phyloP scores from a whole-genome alignment of 2,888 invertebrate species.

The Xanthostigma xanthostigma region DNA sequence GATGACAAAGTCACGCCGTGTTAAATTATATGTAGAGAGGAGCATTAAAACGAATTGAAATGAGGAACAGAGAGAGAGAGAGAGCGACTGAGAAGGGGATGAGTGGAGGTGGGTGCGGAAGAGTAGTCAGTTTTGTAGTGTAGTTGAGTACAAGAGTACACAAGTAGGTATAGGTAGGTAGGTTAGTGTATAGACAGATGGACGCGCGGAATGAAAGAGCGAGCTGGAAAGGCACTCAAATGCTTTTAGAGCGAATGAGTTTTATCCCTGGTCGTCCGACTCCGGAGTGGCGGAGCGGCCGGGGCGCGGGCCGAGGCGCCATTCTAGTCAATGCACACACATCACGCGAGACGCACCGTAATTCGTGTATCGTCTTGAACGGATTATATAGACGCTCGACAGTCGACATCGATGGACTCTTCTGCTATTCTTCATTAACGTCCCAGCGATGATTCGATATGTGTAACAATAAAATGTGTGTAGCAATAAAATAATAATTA shows the following conservation, averaged over 20 bases:
- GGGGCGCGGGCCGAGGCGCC: slow-evolving; percentile 10
- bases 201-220: slow-evolving; percentile 9
- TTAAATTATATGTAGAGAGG: too few relatives aligned
- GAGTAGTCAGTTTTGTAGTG: too few relatives aligned
- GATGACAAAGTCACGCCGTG: not conserved
- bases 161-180: too few relatives aligned
- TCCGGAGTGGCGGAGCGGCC: slow-evolving; percentile 16
- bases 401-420: slow-evolving; percentile 7
- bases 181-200: too few relatives aligned
- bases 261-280: slow-evolving; percentile 21
- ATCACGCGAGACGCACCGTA: slow-evolving; percentile 2
- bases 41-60: too few relatives aligned
- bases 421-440: not conserved
- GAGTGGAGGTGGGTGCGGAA: too few relatives aligned
- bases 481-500: too few relatives aligned
- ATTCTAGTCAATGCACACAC: not conserved
- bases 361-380: slow-evolving; percentile 1
- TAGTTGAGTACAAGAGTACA: too few relatives aligned
- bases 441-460: too few relatives aligned
- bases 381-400: slow-evolving; percentile 1
- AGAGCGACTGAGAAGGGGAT: too few relatives aligned
- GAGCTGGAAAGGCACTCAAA: slow-evolving; percentile 20
- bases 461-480: too few relatives aligned
- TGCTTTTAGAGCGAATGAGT: slow-evolving; percentile 28
- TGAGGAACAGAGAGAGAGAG: too few relatives aligned